A percentile compares a stretch with the other conserved stretches of the same genome.
These are phyloP conservation scores for Cynopterus sphinx DNA, from an alignment of 2,797 vertebrate genomes.

Conservation along the genomic window DNA sequence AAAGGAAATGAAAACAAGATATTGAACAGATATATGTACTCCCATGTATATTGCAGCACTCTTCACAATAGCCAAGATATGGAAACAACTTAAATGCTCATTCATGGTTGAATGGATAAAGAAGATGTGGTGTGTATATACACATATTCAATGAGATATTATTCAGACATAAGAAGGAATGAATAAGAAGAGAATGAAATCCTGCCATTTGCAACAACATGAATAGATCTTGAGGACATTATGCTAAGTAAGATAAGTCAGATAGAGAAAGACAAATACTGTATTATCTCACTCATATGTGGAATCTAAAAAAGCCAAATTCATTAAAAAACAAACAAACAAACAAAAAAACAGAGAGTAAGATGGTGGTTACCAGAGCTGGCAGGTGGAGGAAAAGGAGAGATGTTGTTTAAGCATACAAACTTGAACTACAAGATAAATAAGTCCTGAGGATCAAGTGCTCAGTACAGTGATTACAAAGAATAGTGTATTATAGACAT, in stretches of 20 bases:
- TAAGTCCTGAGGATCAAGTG: background rate
- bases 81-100: background rate
- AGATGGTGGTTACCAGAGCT: background rate
- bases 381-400: background rate
- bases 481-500: background rate
- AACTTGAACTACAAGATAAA: background rate
- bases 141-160: background rate
- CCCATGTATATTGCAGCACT: background rate
- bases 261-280: background rate
- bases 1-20: background rate
- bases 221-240: background rate
- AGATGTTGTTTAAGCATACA: background rate
- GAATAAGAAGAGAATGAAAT: background rate
- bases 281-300: background rate
- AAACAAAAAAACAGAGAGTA: background rate
- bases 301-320: background rate
- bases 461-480: background rate
- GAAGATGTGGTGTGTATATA: background rate
- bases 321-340: no score
- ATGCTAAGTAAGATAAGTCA: background rate
- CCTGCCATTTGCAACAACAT: background rate
- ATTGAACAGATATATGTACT: background rate
- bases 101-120: background rate
- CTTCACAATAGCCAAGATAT: background rate
- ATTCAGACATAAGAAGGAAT: background rate